Base-by-base conservation (phyloP, 2,113 vertebrate genomes). In the Patagioenas fasciata region DNA sequence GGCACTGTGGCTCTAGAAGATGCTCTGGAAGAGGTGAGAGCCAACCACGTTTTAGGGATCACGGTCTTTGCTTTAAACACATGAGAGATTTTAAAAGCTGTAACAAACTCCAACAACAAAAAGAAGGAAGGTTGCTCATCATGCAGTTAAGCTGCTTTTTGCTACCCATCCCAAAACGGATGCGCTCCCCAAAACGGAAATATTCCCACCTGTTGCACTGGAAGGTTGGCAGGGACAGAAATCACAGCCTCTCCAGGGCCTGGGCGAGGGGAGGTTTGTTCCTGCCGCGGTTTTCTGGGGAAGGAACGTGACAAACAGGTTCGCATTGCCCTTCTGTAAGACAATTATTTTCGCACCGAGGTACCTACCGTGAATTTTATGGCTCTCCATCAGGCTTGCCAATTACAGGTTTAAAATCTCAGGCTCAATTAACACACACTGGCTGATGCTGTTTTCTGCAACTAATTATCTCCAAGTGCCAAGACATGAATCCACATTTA, bases 371-470 rank as follows among this genome's bases (percentile, higher is more conserved):
- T n/a, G 48, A 38, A 8, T 84, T 61, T 13, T 64, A 57, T 42
- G 51, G 5, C 34, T 60, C 31, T 53, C 67, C 81, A 89, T 15
- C 60, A 78, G 44, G 83, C 44, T 81, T 12, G 9, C n/a, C 71
- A 58, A 75, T 77, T 93, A 89, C 53, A 80, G 84, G 91, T 88
- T 91, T 92, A 44, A 80, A 70, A 80, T 70, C 93, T 80, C 91
- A 93, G 78, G 79, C 85, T 94, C 95, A 92, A 91, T 97, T 91
- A 97, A 95, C 80, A 81, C 75, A 15, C 32, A 28, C 82, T 21
- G 77, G 86, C 72, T 15, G 36, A 88, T 9, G 89, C 65, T 31
- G 74, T 20, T 94, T 78, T 25, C 14, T 79, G 62, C 47, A 48
- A 51, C 94, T 96, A 82, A 96, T 96, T 96, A 93, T 57, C 96